phyloP scores from a whole-genome alignment of 1,140 invertebrate genomes.

The Pachyrhynchus sulphureomaculatus region DNA sequence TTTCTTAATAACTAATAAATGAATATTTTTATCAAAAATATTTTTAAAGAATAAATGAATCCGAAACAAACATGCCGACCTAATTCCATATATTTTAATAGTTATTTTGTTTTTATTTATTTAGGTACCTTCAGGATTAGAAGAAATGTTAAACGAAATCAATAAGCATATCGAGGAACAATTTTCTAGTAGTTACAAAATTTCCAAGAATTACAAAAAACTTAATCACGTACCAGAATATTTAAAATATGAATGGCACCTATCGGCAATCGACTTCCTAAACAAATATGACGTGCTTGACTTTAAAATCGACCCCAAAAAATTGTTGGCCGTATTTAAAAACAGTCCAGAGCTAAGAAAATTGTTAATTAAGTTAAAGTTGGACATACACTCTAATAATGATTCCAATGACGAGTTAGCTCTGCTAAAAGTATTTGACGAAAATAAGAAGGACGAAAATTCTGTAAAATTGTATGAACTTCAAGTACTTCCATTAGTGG shows the following conservation, averaged over 20 bases:
- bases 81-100: too few relatives aligned
- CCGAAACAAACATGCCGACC: too few relatives aligned
- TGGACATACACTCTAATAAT: background rate
- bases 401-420: background rate
- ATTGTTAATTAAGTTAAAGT: slow-evolving; percentile 9
- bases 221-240: slow-evolving; percentile 34
- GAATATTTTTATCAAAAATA: too few relatives aligned
- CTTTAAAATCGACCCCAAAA: background rate
- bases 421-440: background rate
- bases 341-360: slow-evolving; percentile 3
- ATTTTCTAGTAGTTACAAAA: slow-evolving; percentile 39
- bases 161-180: slow-evolving; percentile 36
- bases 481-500: slow-evolving; percentile 21
- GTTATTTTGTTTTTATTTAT: background rate
- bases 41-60: too few relatives aligned
- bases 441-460: background rate
- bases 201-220: slow-evolving; percentile 42
- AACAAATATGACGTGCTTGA: slow-evolving; percentile 8
- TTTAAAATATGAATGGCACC: slow-evolving; percentile 17
- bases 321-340: slow-evolving; percentile 1
- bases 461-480: slow-evolving; percentile 8
- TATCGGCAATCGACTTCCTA: slow-evolving; percentile 7
- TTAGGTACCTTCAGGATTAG: slow-evolving; percentile 20
- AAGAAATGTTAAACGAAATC: slow-evolving; percentile 30
- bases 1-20: too few relatives aligned